A percentile compares a stretch with the other conserved stretches of the same genome.
phyloP scores from a whole-genome alignment of 2,113 vertebrate species.

The Herpailurus yagouaroundi region DNA sequence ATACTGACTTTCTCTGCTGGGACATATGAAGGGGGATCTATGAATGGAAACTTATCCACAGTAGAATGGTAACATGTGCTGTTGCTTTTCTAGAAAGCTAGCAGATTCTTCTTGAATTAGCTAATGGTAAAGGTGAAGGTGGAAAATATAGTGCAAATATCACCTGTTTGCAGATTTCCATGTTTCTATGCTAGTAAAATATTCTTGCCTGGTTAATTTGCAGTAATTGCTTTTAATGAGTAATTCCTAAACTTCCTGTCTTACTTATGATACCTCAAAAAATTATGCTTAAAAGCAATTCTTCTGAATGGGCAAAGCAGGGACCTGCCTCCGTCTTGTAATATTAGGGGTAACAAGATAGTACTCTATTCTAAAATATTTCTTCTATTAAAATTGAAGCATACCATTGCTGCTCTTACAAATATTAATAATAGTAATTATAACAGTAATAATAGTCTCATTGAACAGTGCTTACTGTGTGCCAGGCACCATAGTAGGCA shows the following conservation, averaged over 20 bases:
- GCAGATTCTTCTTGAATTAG: neutral
- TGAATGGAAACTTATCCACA: neutral
- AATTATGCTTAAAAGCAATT: neutral
- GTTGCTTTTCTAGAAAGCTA: neutral
- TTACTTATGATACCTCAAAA: neutral
- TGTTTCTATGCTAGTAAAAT: neutral
- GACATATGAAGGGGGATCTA: neutral
- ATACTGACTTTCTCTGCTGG: neutral
- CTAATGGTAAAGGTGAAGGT: neutral
- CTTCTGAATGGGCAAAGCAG: neutral
- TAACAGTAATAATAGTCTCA: neutral
- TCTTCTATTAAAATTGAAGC: neutral
- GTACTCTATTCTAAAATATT: neutral
- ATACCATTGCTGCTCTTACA: neutral
- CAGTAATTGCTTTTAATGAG: neutral
- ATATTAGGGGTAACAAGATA: neutral
- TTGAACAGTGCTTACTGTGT: neutral
- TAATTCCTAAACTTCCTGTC: neutral
- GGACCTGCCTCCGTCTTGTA: neutral
- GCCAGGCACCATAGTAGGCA: neutral
- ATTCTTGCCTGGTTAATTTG: neutral
- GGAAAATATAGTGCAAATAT: neutral
- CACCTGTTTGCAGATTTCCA: neutral
- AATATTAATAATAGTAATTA: neutral
- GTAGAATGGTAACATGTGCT: neutral